phyloP scores from a whole-genome alignment of 2,113 vertebrate species.

The Isurus oxyrinchus region DNA sequence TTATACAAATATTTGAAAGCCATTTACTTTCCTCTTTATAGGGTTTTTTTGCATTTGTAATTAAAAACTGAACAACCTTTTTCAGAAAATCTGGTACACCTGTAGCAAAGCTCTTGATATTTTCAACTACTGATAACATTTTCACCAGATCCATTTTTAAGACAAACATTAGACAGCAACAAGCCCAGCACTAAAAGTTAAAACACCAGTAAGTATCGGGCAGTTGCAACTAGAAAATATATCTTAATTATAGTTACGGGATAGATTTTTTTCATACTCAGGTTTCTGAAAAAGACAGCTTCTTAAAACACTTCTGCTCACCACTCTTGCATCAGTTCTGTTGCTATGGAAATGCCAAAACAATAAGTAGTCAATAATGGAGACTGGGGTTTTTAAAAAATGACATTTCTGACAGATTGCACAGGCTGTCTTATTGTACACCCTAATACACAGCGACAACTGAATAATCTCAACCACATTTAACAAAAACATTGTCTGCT shows the following conservation, averaged over 20 bases:
- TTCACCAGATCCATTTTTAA: not conserved
- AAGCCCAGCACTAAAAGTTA: not conserved
- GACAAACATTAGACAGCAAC: not conserved
- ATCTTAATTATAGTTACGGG: not conserved
- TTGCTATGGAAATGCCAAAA: conserved; percentile 33
- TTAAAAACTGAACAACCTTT: conserved; percentile 33
- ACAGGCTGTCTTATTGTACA: conserved; percentile 24
- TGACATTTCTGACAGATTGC: conserved; percentile 34
- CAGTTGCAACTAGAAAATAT: conserved; percentile 18
- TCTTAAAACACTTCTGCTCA: conserved; percentile 29
- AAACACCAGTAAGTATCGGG: not conserved
- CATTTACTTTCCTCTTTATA: conserved; percentile 36
- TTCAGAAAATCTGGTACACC: conserved; percentile 27
- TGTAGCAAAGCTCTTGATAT: not conserved
- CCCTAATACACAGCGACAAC: not conserved
- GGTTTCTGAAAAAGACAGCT: conserved; percentile 35
- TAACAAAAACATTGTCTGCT: conserved; percentile 26
- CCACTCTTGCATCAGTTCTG: conserved; percentile 27
- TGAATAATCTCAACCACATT: conserved; percentile 1
- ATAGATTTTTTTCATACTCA: not conserved
- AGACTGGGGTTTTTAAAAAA: not conserved
- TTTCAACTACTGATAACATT: not conserved
- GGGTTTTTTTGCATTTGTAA: conserved; percentile 25
- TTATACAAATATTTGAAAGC: conserved; percentile 38
- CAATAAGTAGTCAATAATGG: conserved; percentile 34